Evolutionary conservation across 2,888 invertebrate species (phyloP).

Genomic region (Erebia aethiops): DNA sequence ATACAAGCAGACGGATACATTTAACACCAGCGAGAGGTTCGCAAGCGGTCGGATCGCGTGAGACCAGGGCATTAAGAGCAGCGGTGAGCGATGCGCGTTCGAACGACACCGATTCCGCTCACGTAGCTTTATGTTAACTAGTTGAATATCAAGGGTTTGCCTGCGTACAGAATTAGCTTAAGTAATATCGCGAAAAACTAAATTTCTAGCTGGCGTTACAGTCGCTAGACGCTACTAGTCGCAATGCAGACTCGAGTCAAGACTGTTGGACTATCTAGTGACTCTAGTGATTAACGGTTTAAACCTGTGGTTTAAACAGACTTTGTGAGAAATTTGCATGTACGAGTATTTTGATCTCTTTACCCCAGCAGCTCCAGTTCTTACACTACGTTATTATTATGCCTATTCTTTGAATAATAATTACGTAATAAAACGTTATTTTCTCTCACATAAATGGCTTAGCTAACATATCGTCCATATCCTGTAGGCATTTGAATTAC

Average conservation of each 20-base stretch:
- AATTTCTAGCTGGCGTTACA: neutral
- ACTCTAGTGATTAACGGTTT: no score
- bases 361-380: no score
- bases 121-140: constrained; percentile 49
- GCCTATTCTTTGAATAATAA: no score
- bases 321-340: neutral
- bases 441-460: neutral
- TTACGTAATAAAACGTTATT: neutral
- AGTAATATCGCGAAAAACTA: neutral
- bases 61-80: constrained; percentile 50
- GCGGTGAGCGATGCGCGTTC: constrained; percentile 54
- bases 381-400: no score
- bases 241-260: no score
- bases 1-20: constrained; percentile 79
- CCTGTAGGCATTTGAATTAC: neutral
- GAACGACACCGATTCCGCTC: constrained; percentile 53
- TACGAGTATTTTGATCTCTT: no score
- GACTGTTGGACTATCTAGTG: neutral
- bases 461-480: neutral
- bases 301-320: neutral
- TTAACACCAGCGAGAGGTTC: constrained; percentile 73
- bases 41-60: constrained; percentile 53
- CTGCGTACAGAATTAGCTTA: neutral
- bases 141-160: neutral
- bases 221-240: no score